These are phyloP conservation scores for Sebastes trivittatus DNA, from an alignment of 2,797 vertebrate genomes.

Conservation along the genomic window DNA sequence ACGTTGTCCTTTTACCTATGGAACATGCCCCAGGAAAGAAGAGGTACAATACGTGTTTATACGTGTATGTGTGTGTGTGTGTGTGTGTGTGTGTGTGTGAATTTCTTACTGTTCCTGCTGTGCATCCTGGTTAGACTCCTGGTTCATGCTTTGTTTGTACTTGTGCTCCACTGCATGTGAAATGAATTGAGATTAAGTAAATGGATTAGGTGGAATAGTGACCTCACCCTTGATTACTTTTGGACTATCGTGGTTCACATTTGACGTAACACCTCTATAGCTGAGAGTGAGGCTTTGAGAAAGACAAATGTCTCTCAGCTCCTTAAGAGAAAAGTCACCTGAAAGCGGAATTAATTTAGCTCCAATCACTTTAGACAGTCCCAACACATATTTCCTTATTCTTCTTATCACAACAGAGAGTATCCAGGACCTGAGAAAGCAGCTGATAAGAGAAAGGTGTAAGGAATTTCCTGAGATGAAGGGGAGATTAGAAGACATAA, in stretches of 20 bases:
- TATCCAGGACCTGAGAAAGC: constrained; percentile 10
- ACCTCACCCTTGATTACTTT: background rate
- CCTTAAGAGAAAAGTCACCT: background rate
- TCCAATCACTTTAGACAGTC: background rate
- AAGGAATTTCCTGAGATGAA: no score
- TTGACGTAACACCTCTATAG: background rate
- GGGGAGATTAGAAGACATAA: no score
- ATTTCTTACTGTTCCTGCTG: background rate
- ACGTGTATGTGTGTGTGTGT: background rate
- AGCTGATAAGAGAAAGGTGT: constrained; percentile 12
- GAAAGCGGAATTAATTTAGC: background rate
- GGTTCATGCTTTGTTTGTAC: background rate
- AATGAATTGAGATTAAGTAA: background rate
- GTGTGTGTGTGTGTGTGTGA: no score
- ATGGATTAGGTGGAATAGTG: background rate
- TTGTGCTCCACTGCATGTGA: background rate
- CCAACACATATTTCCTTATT: background rate
- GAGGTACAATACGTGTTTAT: background rate
- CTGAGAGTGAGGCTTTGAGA: background rate
- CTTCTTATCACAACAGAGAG: background rate
- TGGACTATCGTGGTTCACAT: background rate
- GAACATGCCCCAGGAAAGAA: background rate
- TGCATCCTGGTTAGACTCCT: background rate
- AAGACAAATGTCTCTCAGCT: background rate
- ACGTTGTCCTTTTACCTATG: background rate